Conservation (phyloP, 2,888 invertebrate genomes). For the Itoplectis maculator region DNA sequence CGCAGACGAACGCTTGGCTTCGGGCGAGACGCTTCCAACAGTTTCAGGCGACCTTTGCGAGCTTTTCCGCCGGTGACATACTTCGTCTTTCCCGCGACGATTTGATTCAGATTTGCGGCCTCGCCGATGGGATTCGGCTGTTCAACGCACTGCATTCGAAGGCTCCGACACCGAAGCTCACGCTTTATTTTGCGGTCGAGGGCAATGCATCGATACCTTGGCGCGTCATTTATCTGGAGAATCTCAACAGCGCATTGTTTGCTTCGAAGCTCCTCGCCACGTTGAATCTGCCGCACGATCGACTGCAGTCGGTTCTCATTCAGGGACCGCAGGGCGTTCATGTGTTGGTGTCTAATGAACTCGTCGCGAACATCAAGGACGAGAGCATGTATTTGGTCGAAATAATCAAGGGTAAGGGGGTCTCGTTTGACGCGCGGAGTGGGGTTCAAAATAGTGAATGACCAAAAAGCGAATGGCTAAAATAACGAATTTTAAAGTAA, state of each 20-base stretch:
- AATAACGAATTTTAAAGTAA: too few relatives aligned
- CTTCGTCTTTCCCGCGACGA: slow-evolving; percentile 95
- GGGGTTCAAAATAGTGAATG: too few relatives aligned
- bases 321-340: slow-evolving; percentile 94
- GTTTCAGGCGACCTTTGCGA: slow-evolving; percentile 91
- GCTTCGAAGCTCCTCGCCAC: slow-evolving; percentile 80
- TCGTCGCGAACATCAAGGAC: slow-evolving; percentile 93
- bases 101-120: slow-evolving; percentile 96
- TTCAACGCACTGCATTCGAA: slow-evolving; percentile 95
- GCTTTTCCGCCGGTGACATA: slow-evolving; percentile 95
- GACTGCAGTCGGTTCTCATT: slow-evolving; percentile 87
- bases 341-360: slow-evolving; percentile 93
- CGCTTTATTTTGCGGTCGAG: slow-evolving; percentile 92
- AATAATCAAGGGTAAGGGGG: slow-evolving; percentile 84
- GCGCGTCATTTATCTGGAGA: slow-evolving; percentile 92
- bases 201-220: slow-evolving; percentile 87
- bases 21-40: slow-evolving; percentile 91
- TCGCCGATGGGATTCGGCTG: slow-evolving; percentile 96
- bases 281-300: slow-evolving; percentile 79
- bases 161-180: slow-evolving; percentile 91
- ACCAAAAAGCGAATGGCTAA: too few relatives aligned
- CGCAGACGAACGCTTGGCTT: slow-evolving; percentile 93
- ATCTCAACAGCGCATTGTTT: slow-evolving; percentile 77
- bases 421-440: too few relatives aligned
- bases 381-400: slow-evolving; percentile 90